Conservation (phyloP, 2,113 vertebrate genomes). For the Chinchilla lanigera region DNA sequence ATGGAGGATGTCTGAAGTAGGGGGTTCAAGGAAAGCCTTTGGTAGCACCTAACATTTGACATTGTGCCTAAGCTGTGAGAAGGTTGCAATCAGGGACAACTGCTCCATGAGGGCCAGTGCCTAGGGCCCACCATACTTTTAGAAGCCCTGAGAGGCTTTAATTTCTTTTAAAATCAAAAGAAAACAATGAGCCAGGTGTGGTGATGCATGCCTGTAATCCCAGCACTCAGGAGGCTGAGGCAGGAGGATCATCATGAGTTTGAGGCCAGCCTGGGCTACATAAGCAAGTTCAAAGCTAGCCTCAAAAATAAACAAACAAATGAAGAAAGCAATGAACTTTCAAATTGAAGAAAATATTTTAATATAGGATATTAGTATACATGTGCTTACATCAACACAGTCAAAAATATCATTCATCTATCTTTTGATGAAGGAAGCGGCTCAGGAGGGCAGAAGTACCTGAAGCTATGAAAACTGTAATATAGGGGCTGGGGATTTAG, state of each 20-base stretch:
- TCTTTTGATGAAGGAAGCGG: background rate
- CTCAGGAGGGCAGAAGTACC: background rate
- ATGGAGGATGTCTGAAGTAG: background rate
- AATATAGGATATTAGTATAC: background rate
- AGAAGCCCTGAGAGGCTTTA: background rate
- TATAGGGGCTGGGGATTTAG: no score
- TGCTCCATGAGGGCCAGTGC: background rate
- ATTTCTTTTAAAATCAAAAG: conserved; percentile 45
- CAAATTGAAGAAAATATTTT: conserved; percentile 9
- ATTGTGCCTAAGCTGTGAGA: background rate
- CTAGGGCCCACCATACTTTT: background rate
- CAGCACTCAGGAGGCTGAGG: background rate
- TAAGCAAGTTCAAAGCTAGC: background rate
- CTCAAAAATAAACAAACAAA: background rate
- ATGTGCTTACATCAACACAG: background rate
- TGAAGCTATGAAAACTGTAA: background rate
- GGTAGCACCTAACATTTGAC: background rate
- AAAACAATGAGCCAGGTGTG: background rate
- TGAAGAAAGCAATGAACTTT: background rate
- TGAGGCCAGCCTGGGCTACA: background rate
- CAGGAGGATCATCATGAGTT: background rate
- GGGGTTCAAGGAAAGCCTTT: background rate
- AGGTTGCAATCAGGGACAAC: background rate
- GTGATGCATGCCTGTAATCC: background rate
- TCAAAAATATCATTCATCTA: background rate